Base-by-base conservation (phyloP, 2,797 vertebrate species). In the Ispidina lecontei region DNA sequence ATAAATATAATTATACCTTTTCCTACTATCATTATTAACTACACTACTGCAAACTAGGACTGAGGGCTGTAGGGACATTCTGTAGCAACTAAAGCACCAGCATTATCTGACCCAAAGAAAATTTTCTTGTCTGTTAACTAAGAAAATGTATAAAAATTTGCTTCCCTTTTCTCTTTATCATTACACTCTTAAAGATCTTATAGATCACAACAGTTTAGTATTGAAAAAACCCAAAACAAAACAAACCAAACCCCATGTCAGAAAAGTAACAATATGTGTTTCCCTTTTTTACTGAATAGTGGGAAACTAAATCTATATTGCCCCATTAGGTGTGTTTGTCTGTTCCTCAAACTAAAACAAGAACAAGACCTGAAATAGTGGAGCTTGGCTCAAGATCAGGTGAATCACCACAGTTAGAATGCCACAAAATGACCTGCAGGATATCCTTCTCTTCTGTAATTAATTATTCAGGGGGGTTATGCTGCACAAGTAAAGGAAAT, bases 331-430 rank as follows among this genome's bases (percentile, higher is more conserved):
- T 87, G 93, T 94, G 89, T 89, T 92, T 95, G 92, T 86, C 88
- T 91, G 79, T 47, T 95, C 58, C 74, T 88, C 87, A 96, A 91
- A 87, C 54, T 87, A 67, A 89, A 96, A 90, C 60, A 82, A 89
- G 85, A 96, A 91, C 54, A 82, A 87, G 83, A 76, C n/a, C 84
- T 5, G 2, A 69, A 94, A 94, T 89, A 95, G 73, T 26, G 37
- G 15, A 87, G 47, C 10, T 96, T 96, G 95, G 93, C 93, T 90
- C 54, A 28, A 20, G 70, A 85, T 94, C 93, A 95, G 93, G 93
- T 94, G 89, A 96, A 91, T 93, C 93, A 95, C 63, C 76, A 65
- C 44, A 65, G 72, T 54, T 92, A 94, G 39, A 94, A 79, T 82
- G 83, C 75, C 67, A 94, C 35, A 73, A 89, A 92, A 95, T 73